phyloP scores from a whole-genome alignment of 2,113 vertebrate species.

The Otocyon megalotis region DNA sequence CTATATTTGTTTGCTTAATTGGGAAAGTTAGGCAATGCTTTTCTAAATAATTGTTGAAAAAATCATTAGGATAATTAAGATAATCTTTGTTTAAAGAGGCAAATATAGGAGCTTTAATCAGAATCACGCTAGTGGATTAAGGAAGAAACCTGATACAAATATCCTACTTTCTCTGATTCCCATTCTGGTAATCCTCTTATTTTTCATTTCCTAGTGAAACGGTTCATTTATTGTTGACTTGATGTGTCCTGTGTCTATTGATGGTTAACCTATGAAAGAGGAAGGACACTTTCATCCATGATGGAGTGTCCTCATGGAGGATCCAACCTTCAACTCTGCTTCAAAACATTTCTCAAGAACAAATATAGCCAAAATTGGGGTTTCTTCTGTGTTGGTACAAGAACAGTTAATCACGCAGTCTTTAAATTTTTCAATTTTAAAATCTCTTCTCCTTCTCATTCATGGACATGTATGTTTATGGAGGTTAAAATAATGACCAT shows the following conservation, averaged over 20 bases:
- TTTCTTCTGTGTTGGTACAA: background rate
- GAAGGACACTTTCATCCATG: background rate
- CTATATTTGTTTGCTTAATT: conserved; percentile 51
- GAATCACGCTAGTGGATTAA: background rate
- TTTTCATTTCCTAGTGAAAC: background rate
- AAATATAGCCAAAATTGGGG: background rate
- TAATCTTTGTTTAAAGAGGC: conserved; percentile 73
- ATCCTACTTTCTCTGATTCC: background rate
- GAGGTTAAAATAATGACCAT: conserved; percentile 49
- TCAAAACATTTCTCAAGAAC: conserved; percentile 14
- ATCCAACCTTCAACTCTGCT: background rate
- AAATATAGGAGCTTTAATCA: conserved; percentile 15
- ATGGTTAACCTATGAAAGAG: conserved; percentile 28
- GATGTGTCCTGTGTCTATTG: conserved; percentile 15
- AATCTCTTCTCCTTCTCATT: conserved; percentile 27
- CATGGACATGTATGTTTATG: background rate
- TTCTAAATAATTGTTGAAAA: conserved; percentile 58
- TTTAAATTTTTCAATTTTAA: conserved; percentile 6
- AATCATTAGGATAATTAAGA: conserved; percentile 65
- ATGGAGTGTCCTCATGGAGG: background rate
- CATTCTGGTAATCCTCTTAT: background rate
- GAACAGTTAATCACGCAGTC: background rate
- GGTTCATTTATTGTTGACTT: conserved; percentile 1
- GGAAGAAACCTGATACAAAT: conserved; percentile 37
- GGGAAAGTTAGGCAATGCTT: conserved; percentile 51